Conservation (phyloP, 2,888 invertebrate genomes). For the Mesorhabditis sp. region DNA sequence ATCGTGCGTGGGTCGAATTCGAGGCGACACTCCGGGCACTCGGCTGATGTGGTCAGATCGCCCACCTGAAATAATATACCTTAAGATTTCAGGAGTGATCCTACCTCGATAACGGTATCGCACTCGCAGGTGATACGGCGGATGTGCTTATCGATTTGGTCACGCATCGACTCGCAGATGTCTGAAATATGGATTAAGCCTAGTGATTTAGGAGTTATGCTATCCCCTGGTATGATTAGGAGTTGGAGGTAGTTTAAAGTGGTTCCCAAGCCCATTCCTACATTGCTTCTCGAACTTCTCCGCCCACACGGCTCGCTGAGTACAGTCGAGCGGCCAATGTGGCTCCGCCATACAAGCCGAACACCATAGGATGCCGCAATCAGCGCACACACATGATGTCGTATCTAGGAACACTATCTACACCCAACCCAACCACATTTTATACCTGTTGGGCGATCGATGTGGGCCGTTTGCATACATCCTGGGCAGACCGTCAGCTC, state of each 20-base stretch:
- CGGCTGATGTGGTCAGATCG: conserved; percentile 15
- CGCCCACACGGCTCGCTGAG: conserved; percentile 26
- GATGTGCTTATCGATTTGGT: conserved; percentile 2
- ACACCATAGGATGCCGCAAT: conserved; percentile 37
- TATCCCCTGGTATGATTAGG: too few species aligned
- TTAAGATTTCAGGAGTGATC: background rate
- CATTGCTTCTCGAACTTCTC: conserved; percentile 33
- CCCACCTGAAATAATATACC: conserved; percentile 14
- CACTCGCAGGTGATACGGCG: conserved; percentile 3
- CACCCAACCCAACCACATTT: background rate
- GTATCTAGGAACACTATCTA: conserved; percentile 7
- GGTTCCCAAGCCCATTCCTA: conserved; percentile 3
- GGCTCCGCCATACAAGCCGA: conserved; percentile 32
- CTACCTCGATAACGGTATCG: background rate
- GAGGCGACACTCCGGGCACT: conserved; percentile 26
- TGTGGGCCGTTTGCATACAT: conserved; percentile 27
- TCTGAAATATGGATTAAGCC: background rate
- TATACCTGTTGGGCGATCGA: conserved; percentile 17
- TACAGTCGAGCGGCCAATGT: conserved; percentile 44
- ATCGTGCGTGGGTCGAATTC: conserved; percentile 26
- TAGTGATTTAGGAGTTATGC: too few species aligned
- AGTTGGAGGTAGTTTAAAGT: background rate
- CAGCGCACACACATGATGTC: conserved; percentile 20
- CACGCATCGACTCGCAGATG: background rate
- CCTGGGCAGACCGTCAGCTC: conserved; percentile 31